Percentiles rank a stretch among this genome's conserved stretches.
Evolutionary conservation across 2,888 invertebrate genomes (phyloP).

Genomic region (Drosophila neotestacea): DNA sequence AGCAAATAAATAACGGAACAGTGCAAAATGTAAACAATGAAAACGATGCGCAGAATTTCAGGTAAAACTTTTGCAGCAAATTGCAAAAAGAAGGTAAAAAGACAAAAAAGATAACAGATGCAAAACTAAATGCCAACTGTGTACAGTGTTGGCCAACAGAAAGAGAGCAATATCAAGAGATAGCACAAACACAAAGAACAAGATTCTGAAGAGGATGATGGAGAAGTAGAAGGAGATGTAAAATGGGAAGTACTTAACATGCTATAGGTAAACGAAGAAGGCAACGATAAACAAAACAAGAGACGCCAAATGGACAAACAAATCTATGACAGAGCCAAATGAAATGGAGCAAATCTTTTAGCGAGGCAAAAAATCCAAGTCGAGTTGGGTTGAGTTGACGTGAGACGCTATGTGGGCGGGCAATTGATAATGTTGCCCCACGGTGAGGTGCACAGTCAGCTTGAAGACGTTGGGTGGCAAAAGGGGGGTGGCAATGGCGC

Average conservation of each 20-base stretch:
- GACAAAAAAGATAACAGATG: conserved; percentile 41
- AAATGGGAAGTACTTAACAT: conserved; percentile 29
- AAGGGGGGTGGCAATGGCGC: conserved; percentile 34
- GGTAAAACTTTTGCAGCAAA: conserved; percentile 43
- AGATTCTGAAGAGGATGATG: not conserved
- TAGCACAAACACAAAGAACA: conserved; percentile 20
- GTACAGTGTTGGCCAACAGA: conserved; percentile 17
- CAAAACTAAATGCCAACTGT: conserved; percentile 46
- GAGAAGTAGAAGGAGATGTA: not conserved
- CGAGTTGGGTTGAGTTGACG: conserved; percentile 8
- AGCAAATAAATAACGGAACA: conserved; percentile 63
- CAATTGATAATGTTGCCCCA: conserved; percentile 70
- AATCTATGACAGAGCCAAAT: conserved; percentile 49
- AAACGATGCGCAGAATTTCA: conserved; percentile 54
- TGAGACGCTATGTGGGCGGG: conserved; percentile 44
- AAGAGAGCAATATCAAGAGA: conserved; percentile 30
- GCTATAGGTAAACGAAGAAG: conserved; percentile 5
- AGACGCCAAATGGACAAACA: conserved; percentile 56
- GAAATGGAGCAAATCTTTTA: conserved; percentile 74
- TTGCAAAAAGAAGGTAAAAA: conserved; percentile 15
- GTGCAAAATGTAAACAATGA: conserved; percentile 59
- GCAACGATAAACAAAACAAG: conserved; percentile 42
- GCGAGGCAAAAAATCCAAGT: conserved; percentile 7
- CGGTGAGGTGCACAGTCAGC: conserved; percentile 41
- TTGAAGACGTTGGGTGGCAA: not conserved